phyloP scores from a whole-genome alignment of 92 coral and sea anemone genomes.

The Porites cylindrica region DNA sequence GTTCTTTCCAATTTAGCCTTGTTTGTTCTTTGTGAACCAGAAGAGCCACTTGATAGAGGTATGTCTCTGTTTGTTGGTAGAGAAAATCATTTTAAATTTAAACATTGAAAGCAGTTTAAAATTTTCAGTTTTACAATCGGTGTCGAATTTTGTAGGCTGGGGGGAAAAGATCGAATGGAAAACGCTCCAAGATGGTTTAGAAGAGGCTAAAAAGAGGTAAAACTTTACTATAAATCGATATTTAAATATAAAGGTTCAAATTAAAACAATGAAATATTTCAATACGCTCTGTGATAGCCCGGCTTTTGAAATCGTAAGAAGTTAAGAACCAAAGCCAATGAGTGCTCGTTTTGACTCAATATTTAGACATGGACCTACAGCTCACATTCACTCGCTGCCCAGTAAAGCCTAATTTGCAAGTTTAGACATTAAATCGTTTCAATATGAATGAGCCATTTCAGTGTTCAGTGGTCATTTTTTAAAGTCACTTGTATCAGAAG shows the following conservation, averaged over 20 bases:
- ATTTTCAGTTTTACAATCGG: neutral
- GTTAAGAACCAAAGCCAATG: too few species aligned
- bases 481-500: too few species aligned
- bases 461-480: too few species aligned
- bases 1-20: slow-evolving; percentile 22
- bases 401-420: too few species aligned
- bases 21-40: slow-evolving; percentile 18
- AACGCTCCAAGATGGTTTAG: slow-evolving; percentile 71
- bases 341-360: too few species aligned
- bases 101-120: slow-evolving; percentile 2
- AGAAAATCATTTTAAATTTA: neutral
- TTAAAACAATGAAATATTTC: neutral
- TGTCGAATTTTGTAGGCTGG: slow-evolving; percentile 66
- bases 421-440: too few species aligned
- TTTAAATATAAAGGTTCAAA: neutral
- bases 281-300: neutral
- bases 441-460: too few species aligned
- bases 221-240: neutral
- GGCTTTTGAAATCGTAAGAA: neutral
- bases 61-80: neutral
- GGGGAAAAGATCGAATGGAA: slow-evolving; percentile 83
- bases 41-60: slow-evolving; percentile 49
- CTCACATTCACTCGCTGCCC: too few species aligned
- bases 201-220: slow-evolving; percentile 81
- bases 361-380: too few species aligned